These are phyloP conservation scores for Deroplatys truncata DNA, from an alignment of 2,888 invertebrate genomes.

Conservation along the genomic window DNA sequence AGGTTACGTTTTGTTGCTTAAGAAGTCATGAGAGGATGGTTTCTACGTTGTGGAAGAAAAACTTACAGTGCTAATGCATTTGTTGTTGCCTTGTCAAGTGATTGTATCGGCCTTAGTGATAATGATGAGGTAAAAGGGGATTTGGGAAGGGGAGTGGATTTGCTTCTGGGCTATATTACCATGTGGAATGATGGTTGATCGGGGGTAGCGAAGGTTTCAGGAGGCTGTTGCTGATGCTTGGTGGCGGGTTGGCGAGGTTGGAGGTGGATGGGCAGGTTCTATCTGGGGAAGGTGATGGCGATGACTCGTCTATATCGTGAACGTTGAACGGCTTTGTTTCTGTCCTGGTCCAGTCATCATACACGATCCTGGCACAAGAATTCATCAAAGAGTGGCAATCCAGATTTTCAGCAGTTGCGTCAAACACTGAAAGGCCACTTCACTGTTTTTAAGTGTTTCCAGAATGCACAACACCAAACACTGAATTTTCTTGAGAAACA, in stretches of 20 bases:
- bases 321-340: neutral
- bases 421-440: neutral
- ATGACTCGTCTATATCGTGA: neutral
- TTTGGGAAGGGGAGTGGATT: neutral
- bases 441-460: neutral
- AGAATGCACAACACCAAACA: neutral
- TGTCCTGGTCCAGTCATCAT: constrained; percentile 14
- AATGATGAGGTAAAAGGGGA: neutral
- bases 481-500: neutral
- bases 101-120: neutral
- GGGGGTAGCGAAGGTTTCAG: neutral
- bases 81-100: neutral
- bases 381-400: neutral
- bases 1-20: neutral
- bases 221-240: neutral
- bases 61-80: neutral
- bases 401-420: neutral
- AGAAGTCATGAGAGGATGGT: neutral
- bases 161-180: neutral
- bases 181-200: neutral
- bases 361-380: neutral
- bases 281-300: neutral
- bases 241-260: neutral
- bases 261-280: neutral
- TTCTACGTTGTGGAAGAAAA: neutral